phyloP scores from a whole-genome alignment of 2,797 vertebrate species.

The Dermochelys coriacea region DNA sequence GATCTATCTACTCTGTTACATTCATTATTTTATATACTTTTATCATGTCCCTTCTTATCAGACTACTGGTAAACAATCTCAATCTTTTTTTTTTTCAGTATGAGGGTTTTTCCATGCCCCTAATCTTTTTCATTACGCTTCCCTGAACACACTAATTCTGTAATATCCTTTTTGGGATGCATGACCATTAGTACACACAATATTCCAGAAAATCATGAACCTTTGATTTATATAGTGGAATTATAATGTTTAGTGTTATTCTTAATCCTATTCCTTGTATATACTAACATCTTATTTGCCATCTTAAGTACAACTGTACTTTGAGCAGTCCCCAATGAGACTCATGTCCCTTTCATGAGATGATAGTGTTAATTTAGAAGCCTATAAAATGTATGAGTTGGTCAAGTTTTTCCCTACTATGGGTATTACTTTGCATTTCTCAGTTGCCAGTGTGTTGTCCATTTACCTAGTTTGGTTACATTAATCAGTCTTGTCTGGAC shows the following conservation, averaged over 20 bases:
- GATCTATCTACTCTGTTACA: not conserved
- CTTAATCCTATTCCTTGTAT: not conserved
- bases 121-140: not conserved
- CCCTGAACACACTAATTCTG: not conserved
- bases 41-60: not conserved
- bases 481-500: no score
- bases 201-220: not conserved
- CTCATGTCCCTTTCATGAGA: not conserved
- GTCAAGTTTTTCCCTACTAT: not conserved
- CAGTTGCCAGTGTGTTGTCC: not conserved
- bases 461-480: not conserved
- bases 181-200: not conserved
- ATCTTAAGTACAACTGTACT: not conserved
- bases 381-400: no score
- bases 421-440: not conserved
- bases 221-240: not conserved
- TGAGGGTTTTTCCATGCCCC: not conserved
- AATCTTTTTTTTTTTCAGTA: not conserved
- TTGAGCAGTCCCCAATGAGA: not conserved
- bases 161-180: not conserved
- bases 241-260: not conserved
- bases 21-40: not conserved
- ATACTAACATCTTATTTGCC: not conserved
- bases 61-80: not conserved
- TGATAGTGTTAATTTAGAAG: no score